phyloP scores from a whole-genome alignment of 2,113 vertebrate genomes.

The Clarias batrachus region DNA sequence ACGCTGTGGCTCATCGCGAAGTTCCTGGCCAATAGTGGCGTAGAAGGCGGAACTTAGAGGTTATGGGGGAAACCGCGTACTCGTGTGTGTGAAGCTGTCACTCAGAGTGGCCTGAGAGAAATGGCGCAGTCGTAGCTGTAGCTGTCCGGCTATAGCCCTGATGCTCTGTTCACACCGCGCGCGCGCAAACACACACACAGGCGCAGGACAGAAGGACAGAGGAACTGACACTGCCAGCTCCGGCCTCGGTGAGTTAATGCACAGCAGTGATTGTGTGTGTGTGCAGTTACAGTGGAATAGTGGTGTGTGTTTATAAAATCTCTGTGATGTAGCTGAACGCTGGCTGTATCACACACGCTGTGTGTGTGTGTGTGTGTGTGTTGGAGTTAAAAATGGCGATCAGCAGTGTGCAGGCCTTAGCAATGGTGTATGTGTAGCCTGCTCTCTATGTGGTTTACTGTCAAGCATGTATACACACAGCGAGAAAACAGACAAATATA shows the following conservation, averaged over 20 bases:
- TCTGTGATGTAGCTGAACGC: neutral
- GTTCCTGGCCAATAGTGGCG: neutral
- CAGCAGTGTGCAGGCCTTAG: slow-evolving; percentile 2
- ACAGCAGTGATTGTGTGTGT: neutral
- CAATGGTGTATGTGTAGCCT: neutral
- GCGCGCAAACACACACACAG: neutral
- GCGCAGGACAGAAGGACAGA: neutral
- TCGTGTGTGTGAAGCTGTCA: slow-evolving; percentile 16
- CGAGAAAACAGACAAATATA: neutral
- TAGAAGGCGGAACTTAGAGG: neutral
- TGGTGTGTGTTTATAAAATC: neutral
- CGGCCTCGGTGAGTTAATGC: slow-evolving; percentile 33
- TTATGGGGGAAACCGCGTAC: slow-evolving; percentile 5
- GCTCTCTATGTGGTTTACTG: neutral
- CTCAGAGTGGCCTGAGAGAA: slow-evolving; percentile 6
- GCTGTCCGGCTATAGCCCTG: neutral
- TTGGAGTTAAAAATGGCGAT: slow-evolving; percentile 18
- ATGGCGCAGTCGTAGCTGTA: slow-evolving; percentile 26
- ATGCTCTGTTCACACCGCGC: neutral
- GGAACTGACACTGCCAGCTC: neutral
- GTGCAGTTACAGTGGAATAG: neutral
- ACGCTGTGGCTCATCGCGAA: neutral
- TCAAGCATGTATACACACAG: no score
- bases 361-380: slow-evolving; percentile 7
- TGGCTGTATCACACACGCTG: neutral